Evolutionary conservation across 2,113 vertebrate species (phyloP).

Genomic region (Pungitius pungitius): DNA sequence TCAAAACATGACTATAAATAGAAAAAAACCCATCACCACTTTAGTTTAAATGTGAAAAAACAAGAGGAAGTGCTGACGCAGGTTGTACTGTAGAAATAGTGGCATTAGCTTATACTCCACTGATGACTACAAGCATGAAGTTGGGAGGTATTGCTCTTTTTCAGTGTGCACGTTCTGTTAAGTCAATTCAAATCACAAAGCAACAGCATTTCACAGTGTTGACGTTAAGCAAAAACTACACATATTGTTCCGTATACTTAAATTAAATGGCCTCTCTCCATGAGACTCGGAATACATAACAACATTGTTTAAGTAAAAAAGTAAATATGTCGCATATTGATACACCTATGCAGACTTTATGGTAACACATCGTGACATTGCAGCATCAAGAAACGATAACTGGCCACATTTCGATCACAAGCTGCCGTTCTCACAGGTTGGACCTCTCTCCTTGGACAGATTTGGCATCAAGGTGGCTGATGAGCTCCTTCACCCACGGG

Average conservation of each 20-base stretch:
- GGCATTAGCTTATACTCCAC: slow-evolving; percentile 52
- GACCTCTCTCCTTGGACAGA: background rate
- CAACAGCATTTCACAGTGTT: slow-evolving; percentile 39
- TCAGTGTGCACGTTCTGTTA: background rate
- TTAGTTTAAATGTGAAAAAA: background rate
- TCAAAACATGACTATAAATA: slow-evolving; percentile 6
- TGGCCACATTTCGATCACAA: background rate
- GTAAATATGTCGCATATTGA: background rate
- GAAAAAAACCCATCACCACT: background rate
- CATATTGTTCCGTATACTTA: background rate
- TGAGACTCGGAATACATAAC: background rate
- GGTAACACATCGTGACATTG: background rate
- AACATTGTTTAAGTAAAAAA: background rate
- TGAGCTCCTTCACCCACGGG: slow-evolving; percentile 67
- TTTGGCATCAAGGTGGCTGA: slow-evolving; percentile 55
- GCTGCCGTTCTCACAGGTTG: slow-evolving; percentile 29
- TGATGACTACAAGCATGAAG: slow-evolving; percentile 36
- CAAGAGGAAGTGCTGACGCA: fast-evolving
- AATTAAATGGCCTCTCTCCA: background rate
- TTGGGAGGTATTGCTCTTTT: slow-evolving; percentile 10
- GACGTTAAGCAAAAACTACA: background rate
- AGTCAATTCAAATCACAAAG: background rate
- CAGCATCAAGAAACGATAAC: background rate
- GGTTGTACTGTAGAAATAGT: slow-evolving; percentile 12
- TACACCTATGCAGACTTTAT: background rate